phyloP scores from a whole-genome alignment of 1,140 invertebrate species.

The Drosophila takahashii region DNA sequence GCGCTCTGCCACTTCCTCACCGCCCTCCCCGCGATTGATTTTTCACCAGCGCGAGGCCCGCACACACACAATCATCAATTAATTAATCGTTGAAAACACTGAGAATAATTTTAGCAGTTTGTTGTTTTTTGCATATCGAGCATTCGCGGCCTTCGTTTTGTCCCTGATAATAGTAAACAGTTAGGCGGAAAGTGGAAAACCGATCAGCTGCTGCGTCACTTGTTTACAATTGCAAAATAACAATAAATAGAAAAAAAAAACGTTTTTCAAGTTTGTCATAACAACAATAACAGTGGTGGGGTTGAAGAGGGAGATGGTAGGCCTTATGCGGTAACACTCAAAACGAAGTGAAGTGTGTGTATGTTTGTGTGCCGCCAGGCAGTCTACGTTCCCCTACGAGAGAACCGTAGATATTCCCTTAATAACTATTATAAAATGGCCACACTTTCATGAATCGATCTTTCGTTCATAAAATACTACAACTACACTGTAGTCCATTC shows the following conservation, averaged over 20 bases:
- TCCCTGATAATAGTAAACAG: conserved; percentile 17
- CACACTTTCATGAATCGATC: conserved; percentile 56
- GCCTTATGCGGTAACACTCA: conserved; percentile 69
- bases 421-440: conserved; percentile 41
- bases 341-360: conserved; percentile 56
- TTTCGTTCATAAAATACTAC: conserved; percentile 61
- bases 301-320: conserved; percentile 23
- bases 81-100: conserved; percentile 18
- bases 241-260: conserved; percentile 34
- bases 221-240: conserved; percentile 65
- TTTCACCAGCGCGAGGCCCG: conserved; percentile 14
- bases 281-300: conserved; percentile 53
- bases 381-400: conserved; percentile 58
- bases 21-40: conserved; percentile 19
- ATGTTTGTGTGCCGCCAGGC: conserved; percentile 59
- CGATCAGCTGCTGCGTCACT: conserved; percentile 46
- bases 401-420: conserved; percentile 57
- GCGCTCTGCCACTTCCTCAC: neutral
- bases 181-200: conserved; percentile 17
- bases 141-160: conserved; percentile 10
- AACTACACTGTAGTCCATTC: conserved; percentile 56
- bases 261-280: conserved; percentile 45
- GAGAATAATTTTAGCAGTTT: neutral
- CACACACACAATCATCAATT: conserved; percentile 28
- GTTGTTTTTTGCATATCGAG: conserved; percentile 9